Conservation (phyloP, 2,113 vertebrate species). For the Lepus americanus region DNA sequence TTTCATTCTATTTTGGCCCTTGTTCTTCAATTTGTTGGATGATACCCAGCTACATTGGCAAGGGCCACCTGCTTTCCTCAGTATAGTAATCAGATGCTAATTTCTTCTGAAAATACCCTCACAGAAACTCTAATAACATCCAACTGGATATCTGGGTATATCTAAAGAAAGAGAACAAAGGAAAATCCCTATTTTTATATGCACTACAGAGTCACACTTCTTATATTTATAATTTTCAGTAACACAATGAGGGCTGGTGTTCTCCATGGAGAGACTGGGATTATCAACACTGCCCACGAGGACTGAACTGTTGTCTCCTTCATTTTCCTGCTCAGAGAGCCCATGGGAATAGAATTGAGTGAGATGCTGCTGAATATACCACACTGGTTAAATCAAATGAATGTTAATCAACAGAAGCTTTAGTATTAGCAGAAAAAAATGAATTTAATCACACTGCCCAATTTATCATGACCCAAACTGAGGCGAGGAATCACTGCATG, state of each 20-base stretch:
- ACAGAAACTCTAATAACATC: not conserved
- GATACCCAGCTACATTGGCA: not conserved
- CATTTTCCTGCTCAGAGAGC: not conserved
- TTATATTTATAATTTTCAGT: not conserved
- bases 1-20: not conserved
- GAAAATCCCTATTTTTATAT: not conserved
- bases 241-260: not conserved
- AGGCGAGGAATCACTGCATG: not conserved
- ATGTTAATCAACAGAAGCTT: not conserved
- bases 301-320: fast-evolving
- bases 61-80: not conserved
- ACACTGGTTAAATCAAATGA: not conserved
- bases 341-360: not conserved
- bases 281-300: not conserved
- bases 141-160: not conserved
- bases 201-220: not conserved
- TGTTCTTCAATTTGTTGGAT: not conserved
- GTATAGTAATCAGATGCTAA: not conserved
- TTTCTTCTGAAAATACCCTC: not conserved
- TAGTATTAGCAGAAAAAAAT: not conserved
- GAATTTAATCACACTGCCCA: not conserved
- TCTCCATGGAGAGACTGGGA: fast-evolving
- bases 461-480: not conserved
- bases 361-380: not conserved
- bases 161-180: not conserved